Conservation (phyloP, 2,888 invertebrate species). For the Flabesymbios commensalis region DNA sequence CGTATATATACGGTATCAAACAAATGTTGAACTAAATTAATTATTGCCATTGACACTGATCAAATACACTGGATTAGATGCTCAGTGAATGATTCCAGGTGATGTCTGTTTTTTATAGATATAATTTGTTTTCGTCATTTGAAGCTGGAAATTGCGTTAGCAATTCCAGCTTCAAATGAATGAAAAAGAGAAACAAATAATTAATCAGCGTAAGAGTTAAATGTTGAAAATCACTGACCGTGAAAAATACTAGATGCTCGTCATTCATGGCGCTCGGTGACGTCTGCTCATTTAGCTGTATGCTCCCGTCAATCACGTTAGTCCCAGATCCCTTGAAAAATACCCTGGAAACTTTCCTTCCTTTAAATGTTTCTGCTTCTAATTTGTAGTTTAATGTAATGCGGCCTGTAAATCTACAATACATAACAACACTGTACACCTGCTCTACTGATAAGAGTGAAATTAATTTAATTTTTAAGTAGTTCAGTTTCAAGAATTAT, state of each 20-base stretch:
- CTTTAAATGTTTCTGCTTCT: conserved; percentile 44
- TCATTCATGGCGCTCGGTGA: conserved; percentile 9
- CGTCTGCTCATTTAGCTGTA: conserved; percentile 15
- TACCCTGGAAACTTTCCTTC: conserved; percentile 23
- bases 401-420: conserved; percentile 37
- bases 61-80: background rate
- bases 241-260: conserved; percentile 16
- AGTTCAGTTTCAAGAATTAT: no score
- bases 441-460: background rate
- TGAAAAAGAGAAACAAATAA: no score
- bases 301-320: conserved; percentile 5
- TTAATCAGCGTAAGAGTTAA: no score
- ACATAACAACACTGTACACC: conserved; percentile 6
- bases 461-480: no score
- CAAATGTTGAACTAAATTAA: no score
- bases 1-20: no score
- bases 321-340: conserved; percentile 17
- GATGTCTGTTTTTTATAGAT: no score
- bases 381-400: conserved; percentile 44
- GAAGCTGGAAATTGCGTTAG: no score
- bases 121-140: no score
- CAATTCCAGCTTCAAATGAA: no score
- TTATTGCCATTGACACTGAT: no score
- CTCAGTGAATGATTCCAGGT: conserved; percentile 3
- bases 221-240: no score